phyloP scores from a whole-genome alignment of 37 sponge, comb jelly and placozoan genomes.

The Geodia barretti region DNA sequence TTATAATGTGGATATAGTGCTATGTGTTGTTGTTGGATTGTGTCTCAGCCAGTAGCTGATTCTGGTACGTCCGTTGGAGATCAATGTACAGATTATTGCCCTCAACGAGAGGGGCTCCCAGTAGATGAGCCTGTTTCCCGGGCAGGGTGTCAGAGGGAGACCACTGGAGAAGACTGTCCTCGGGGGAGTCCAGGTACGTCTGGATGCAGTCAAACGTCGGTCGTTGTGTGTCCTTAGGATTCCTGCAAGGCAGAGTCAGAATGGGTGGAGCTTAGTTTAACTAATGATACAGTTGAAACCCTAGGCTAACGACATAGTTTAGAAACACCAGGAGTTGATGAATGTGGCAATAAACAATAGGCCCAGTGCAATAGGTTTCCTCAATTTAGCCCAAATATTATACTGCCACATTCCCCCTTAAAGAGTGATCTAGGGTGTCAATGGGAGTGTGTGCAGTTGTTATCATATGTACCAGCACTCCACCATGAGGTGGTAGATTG shows the following conservation, averaged over 20 bases:
- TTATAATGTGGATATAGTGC: too few relatives aligned
- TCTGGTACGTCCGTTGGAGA: constrained; percentile 61
- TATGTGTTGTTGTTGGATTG: not conserved
- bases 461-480: constrained; percentile 71
- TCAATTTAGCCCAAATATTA: too few relatives aligned
- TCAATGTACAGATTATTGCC: constrained; percentile 55
- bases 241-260: too few relatives aligned
- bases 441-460: not conserved
- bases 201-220: constrained; percentile 61
- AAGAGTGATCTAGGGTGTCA: too few relatives aligned
- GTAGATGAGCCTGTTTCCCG: constrained; percentile 28
- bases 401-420: too few relatives aligned
- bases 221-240: constrained; percentile 45
- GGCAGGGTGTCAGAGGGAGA: constrained; percentile 1
- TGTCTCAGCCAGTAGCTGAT: constrained; percentile 1
- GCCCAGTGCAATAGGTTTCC: too few relatives aligned
- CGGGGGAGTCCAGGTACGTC: constrained; percentile 45
- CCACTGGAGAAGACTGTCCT: constrained; percentile 57
- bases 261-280: too few relatives aligned
- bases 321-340: too few relatives aligned
- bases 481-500: constrained; percentile 72
- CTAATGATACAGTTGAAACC: too few relatives aligned
- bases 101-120: constrained; percentile 53
- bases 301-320: too few relatives aligned
- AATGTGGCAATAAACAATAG: too few relatives aligned